A percentile compares a stretch with the other conserved stretches of the same genome.
Conservation (phyloP, 2,797 vertebrate genomes). For the Onychomys torridus region DNA sequence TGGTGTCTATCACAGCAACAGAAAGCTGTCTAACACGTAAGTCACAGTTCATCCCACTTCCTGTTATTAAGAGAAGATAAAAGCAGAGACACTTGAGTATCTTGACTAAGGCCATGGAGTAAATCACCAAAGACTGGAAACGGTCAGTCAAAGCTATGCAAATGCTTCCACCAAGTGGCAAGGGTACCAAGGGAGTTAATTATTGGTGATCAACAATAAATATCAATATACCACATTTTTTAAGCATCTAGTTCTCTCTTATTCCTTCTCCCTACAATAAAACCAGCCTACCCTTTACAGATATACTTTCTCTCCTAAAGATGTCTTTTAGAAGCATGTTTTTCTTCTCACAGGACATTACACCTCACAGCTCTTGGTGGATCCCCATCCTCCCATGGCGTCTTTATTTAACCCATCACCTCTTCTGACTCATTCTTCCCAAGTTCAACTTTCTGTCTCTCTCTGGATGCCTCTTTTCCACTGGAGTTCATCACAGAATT, state of each 20-base stretch:
- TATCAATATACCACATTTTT: neutral
- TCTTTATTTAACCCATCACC: neutral
- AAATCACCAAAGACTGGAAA: neutral
- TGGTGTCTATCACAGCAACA: neutral
- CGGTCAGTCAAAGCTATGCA: neutral
- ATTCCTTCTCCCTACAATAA: neutral
- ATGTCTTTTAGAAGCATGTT: neutral
- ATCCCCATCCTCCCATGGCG: neutral
- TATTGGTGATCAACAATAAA: neutral
- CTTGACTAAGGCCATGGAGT: neutral
- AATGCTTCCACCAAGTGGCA: neutral
- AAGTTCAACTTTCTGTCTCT: slow-evolving; percentile 22
- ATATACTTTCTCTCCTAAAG: neutral
- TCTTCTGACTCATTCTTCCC: neutral
- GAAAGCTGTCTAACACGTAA: neutral
- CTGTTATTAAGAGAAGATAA: neutral
- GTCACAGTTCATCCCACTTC: neutral
- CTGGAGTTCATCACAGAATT: neutral
- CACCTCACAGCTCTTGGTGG: neutral
- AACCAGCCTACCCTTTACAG: neutral
- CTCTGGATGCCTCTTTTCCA: neutral
- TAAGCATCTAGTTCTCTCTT: neutral
- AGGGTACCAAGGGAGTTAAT: neutral
- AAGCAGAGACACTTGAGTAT: neutral
- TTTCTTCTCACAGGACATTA: neutral